A percentile compares a stretch with the other conserved stretches of the same genome.
Conservation (phyloP, 2,888 invertebrate genomes). For the Clanis bilineata region DNA sequence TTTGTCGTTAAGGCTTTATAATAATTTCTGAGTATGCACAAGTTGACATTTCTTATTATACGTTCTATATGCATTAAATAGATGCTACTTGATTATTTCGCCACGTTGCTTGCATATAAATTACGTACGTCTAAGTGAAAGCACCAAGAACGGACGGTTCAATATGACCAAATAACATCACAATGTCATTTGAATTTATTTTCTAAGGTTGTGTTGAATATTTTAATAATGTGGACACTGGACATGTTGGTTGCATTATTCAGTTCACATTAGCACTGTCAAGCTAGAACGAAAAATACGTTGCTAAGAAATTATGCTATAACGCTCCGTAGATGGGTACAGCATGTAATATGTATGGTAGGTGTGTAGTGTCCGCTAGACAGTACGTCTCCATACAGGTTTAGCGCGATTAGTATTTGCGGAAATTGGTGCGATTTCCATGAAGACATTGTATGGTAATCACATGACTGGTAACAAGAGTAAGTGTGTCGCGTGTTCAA, state of each 20-base stretch:
- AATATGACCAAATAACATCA: slow-evolving; percentile 49
- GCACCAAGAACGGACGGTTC: slow-evolving; percentile 26
- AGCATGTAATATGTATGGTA: too few species aligned
- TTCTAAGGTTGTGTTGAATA: slow-evolving; percentile 25
- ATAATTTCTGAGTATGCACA: slow-evolving; percentile 12
- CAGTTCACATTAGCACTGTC: slow-evolving; percentile 1
- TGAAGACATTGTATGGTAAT: slow-evolving; percentile 29
- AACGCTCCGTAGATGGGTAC: background rate
- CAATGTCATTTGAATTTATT: slow-evolving; percentile 41
- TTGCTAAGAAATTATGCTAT: background rate
- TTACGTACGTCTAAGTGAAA: slow-evolving; percentile 40
- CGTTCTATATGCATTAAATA: slow-evolving; percentile 17
- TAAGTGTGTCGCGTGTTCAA: slow-evolving; percentile 73
- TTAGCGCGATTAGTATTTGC: slow-evolving; percentile 1
- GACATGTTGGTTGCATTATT: slow-evolving; percentile 3
- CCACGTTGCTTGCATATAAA: slow-evolving; percentile 34
- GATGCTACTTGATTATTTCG: slow-evolving; percentile 24
- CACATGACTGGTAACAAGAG: slow-evolving; percentile 59
- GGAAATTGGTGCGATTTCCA: slow-evolving; percentile 31
- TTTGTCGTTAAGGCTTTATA: slow-evolving; percentile 5
- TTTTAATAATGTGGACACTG: slow-evolving; percentile 4
- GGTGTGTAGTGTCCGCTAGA: background rate
- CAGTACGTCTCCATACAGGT: background rate
- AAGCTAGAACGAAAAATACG: slow-evolving; percentile 2
- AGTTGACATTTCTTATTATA: slow-evolving; percentile 17